Evolutionary conservation across 2,113 vertebrate species (phyloP), one percentile per base, ranked within the genome.

Genomic region (Lepus americanus): DNA sequence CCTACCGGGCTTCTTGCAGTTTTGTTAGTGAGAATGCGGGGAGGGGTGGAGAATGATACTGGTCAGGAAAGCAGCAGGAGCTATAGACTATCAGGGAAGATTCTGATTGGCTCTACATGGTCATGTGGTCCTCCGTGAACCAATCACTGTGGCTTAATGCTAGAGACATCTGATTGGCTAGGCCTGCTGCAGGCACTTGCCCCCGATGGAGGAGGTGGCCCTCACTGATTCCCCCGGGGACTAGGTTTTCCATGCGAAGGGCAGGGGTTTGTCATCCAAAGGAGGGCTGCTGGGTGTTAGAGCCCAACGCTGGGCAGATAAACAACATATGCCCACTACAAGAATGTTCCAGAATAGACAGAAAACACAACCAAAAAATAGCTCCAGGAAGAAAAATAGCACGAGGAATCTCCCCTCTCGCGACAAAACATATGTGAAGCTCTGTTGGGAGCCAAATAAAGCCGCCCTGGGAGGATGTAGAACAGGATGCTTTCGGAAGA

Each of bases 401-500:
- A 76, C 70, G 66, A 74, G 92, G 94, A 95, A 95, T 96, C 89
- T 92, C 86, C 85, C 64, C 87, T 78, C n/a, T 88, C 82, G 53
- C 82, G 93, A 87, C 6, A 22, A 73, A 89, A 66, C 82, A 92
- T 59, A 90, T 77, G 61, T 64, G 79, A 89, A 93, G 64, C 93
- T 81, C 83, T 61, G 59, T 17, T 93, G 79, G 51, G 84, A 86
- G 76, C 79, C 92, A 95, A 95, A 97, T 76, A 95, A 69, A 97
- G 92, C 51, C 20, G 70, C 13, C 39, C 12, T n/a, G 78, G 88
- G 63, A 87, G n/a, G 89, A 77, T 82, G 53, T 66, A 89, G 59
- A 89, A 73, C 87, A 73, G 72, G 87, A 72, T 2, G 74, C 82
- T 49, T 87, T 87, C 77, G 73, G 89, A 82, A 86, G 77, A 76